Conservation (phyloP, 2,113 vertebrate species). For the Anguilla rostrata region DNA sequence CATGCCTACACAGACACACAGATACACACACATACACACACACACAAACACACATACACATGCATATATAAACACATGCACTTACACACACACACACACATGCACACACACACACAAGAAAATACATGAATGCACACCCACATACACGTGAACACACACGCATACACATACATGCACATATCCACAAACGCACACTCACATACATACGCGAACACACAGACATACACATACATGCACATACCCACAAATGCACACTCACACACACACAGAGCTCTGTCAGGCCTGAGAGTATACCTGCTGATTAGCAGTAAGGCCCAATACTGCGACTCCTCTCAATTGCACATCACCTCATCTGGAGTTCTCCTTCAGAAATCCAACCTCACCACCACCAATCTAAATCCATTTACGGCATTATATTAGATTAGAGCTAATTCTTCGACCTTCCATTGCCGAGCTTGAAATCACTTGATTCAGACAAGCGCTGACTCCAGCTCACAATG, state of each 20-base stretch:
- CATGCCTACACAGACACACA: background rate
- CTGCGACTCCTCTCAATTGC: background rate
- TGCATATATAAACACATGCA: conserved; percentile 31
- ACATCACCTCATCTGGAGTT: conserved; percentile 32
- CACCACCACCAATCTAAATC: conserved; percentile 43
- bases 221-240: background rate
- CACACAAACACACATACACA: background rate
- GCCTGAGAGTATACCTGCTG: background rate
- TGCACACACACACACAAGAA: background rate
- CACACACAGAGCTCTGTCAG: background rate
- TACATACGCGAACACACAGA: background rate
- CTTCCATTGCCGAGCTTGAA: conserved; percentile 19
- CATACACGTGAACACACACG: background rate
- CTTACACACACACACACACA: background rate
- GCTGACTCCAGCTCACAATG: conserved; percentile 32
- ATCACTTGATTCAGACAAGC: conserved; percentile 31
- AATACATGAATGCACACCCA: background rate
- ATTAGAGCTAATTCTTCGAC: conserved; percentile 21
- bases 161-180: background rate
- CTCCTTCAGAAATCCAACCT: conserved; percentile 19
- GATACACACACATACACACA: background rate
- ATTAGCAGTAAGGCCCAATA: background rate
- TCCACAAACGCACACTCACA: background rate
- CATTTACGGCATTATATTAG: conserved; percentile 48
- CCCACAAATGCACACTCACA: background rate